A percentile compares a stretch with the other conserved stretches of the same genome.
These are phyloP conservation scores for Cantharis nigra DNA, from an alignment of 2,888 invertebrate genomes.

Conservation along the genomic window DNA sequence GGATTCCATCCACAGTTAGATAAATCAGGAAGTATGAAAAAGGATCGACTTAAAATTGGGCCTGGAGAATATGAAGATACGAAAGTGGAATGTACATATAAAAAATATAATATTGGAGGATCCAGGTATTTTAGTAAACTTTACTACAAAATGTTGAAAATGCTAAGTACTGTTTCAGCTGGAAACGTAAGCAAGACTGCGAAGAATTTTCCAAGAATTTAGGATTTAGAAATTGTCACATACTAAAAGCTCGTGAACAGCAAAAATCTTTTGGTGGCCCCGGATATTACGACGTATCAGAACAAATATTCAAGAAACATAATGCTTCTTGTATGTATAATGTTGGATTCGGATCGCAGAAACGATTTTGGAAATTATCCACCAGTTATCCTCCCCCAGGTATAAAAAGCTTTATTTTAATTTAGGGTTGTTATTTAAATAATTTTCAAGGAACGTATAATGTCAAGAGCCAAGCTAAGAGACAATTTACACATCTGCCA, in stretches of 20 bases:
- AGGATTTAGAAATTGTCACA: constrained; percentile 38
- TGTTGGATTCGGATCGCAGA: constrained; percentile 37
- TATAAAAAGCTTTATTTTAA: constrained; percentile 7
- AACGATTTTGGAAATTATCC: constrained; percentile 32
- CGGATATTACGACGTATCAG: constrained; percentile 39
- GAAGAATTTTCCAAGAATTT: constrained; percentile 42
- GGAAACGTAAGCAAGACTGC: constrained; percentile 37
- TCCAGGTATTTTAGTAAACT: constrained; percentile 13
- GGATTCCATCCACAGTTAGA: constrained; percentile 43
- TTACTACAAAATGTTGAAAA: neutral
- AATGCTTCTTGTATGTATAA: constrained; percentile 31
- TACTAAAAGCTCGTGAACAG: constrained; percentile 34
- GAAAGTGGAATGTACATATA: constrained; percentile 26
- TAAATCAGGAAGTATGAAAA: constrained; percentile 23
- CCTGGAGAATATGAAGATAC: constrained; percentile 37
- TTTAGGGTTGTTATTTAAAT: neutral
- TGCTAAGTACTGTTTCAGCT: constrained; percentile 29
- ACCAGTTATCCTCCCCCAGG: constrained; percentile 37
- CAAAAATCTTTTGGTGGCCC: constrained; percentile 36
- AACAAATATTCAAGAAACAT: constrained; percentile 27
- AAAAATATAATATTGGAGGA: constrained; percentile 20
- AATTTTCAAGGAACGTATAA: constrained; percentile 25
- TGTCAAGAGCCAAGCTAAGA: neutral
- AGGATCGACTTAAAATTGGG: constrained; percentile 22
- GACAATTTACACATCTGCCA: constrained; percentile 39